Evolutionary conservation across 2,113 vertebrate species (phyloP), one percentile per base, ranked within the genome.

Genomic region (Potamarius usumacintae): DNA sequence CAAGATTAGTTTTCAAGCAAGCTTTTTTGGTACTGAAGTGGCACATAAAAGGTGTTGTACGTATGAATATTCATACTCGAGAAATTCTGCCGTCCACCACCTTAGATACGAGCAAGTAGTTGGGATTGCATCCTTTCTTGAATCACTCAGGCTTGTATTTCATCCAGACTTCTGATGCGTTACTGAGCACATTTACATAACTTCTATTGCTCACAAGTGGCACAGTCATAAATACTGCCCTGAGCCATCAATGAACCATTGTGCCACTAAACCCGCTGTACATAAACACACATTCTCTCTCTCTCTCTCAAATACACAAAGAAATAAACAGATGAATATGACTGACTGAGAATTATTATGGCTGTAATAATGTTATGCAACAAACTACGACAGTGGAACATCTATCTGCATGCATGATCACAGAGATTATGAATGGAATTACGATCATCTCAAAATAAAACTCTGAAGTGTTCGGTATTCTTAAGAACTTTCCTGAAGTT

Each of bases 101-200:
- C 5, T 34, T 5, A 30, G 6, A 78, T 17, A 7, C 10, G n/a
- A 78, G 27, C 15, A 34, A 58, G 2, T 82, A 6, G 48, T 48
- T 25, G 8, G 60, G 52, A 62, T 25, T 27, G 57, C 20, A 7
- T 42, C 30, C 6, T 48, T 62, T 20, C 30, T 10, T 62, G 27
- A 82, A 25, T 62, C 79, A 82, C 20, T 62, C 15, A 2, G 22
- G 3, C 34, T n/a, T 15, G 25, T 50, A 76, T 52, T 85, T 77
- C 84, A 85, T 77, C 62, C 84, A 77, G 71, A 76, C 9, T 34
- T 80, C 15, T 57, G 14, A 7, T 17, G 42, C 1, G 0, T 50
- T 63, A 62, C 72, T 85, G 71, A 78, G 25, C n/a, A 79, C 5
- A 63, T 78, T 86, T 79, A 53, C 34, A 78, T 78, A 63, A 85